These are phyloP conservation scores for Rhinolophus ferrumequinum DNA, from an alignment of 2,113 vertebrate genomes.

Conservation along the genomic window DNA sequence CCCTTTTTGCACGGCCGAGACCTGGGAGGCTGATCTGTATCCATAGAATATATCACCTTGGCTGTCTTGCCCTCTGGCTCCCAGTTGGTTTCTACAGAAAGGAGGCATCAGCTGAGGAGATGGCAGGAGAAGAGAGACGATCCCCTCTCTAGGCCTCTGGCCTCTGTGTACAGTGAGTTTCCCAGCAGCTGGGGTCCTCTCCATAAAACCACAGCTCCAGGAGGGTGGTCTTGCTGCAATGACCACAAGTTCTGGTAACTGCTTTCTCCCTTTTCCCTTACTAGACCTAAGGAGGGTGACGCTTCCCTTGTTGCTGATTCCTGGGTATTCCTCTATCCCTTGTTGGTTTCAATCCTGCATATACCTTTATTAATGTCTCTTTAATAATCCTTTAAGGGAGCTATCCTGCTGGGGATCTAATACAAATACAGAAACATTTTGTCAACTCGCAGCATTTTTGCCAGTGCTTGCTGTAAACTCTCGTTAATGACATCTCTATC, in stretches of 20 bases:
- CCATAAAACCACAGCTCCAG: background rate
- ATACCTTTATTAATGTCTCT: slow-evolving; percentile 8
- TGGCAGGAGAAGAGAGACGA: background rate
- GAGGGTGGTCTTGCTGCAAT: background rate
- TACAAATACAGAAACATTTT: background rate
- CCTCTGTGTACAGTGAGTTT: background rate
- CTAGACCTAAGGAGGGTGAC: background rate
- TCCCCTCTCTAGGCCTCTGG: background rate
- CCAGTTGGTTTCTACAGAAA: background rate
- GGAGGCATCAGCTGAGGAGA: background rate
- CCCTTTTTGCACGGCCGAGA: background rate
- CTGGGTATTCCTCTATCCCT: background rate
- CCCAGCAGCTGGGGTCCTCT: background rate
- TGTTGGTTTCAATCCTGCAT: background rate
- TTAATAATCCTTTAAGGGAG: background rate
- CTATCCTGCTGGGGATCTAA: background rate
- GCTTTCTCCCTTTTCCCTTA: background rate
- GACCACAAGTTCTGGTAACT: background rate
- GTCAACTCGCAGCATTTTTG: background rate
- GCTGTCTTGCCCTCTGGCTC: background rate
- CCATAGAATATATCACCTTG: background rate
- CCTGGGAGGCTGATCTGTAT: background rate
- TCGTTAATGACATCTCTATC: background rate
- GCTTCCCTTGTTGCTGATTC: background rate
- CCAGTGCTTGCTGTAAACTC: background rate